Base-by-base conservation (phyloP, 2,113 vertebrate species). In the Cyprinodon variegatus region DNA sequence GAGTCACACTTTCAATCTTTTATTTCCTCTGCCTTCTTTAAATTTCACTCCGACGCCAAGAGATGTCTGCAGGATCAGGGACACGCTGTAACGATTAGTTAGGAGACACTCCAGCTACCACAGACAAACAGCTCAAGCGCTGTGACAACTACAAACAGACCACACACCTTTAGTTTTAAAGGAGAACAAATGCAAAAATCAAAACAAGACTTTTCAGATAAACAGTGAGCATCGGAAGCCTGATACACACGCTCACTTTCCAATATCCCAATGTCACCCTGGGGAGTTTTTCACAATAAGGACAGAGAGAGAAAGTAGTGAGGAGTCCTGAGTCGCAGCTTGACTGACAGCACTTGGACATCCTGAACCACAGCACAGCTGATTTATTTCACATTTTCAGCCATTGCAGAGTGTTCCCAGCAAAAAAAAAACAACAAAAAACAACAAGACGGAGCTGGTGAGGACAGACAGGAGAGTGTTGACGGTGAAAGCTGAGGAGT, bases 1-100 rank as follows among this genome's bases (percentile, higher is more conserved):
- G 75, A 75, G 68, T 83, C 65, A 64, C 41, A 1, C 13, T 13
- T 39, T 13, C 39, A 71, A 61, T 68, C 41, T 73, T 36, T 59
- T 53, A 68, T 57, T 69, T 40, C 46, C 45, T 0, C 14, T 20
- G 4, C 46, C 48, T 80, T 43, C 57, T 78, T 77, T 74, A 86
- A 87, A 90, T 78, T 80, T 69, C 75, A 78, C 73, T 68, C 62
- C 4, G 74, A 82, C 67, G 68, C 76, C 90, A 74, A 37, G 73
- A 8, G 45, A 79, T 67, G 72, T 72, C 70, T 80, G 65, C 22
- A 0, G 81, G 81, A 64, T 70, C 40, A 60, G 65, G 4, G 40
- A 12, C 90, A 89, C 74, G 78, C 53, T 84, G 83, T 78, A 83
- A 73, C 83, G 88, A 84, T 88, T 86, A 85, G 89, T 89, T 86